Base-by-base conservation (phyloP, 1,140 invertebrate genomes). In the Galleria mellonella region DNA sequence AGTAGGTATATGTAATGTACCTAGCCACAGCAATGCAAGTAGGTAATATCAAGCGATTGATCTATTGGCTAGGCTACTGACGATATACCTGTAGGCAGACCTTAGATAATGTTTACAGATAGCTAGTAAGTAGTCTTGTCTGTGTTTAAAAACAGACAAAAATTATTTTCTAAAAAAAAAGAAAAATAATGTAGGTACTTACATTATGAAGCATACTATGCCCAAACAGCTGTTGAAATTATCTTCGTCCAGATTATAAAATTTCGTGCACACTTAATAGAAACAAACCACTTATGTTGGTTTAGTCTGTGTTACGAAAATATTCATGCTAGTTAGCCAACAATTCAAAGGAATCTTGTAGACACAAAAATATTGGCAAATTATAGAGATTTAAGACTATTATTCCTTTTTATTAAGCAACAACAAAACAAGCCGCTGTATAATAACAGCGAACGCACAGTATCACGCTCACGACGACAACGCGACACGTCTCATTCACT, bases 181-280 rank as follows among this genome's bases (percentile, higher is more conserved):
- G 2, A 23, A 23, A 23, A 23, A 23, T 23, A 23, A 23, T 7
- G n/a, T n/a, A n/a, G n/a, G 23, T 72, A 82, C 79, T 83, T 63
- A 83, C 79, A 79, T 63, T 73, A 76, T 73, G 69, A 64, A 82
- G 73, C 77, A 83, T 83, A 78, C 75, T 83, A 77, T 74, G 75
- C 69, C 62, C 50, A 51, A 68, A 71, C 71, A 74, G 71, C 69
- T 79, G 72, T 69, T 71, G 51, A 61, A 72, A 65, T 62, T 69
- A 59, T 62, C 53, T 51, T 63, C 67, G 50, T 57, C 51, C n/a
- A n/a, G 46, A 53, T 51, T 56, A 66, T 55, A 54, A 43, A 47
- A 58, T 51, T 56, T 58, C 59, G 60, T 53, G 62, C 9, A 70
- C 66, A 72, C 58, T 61, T 56, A 76, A 72, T 51, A 39, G 75